Conservation (phyloP, 2,113 vertebrate species). For the Bambusicola thoracicus region DNA sequence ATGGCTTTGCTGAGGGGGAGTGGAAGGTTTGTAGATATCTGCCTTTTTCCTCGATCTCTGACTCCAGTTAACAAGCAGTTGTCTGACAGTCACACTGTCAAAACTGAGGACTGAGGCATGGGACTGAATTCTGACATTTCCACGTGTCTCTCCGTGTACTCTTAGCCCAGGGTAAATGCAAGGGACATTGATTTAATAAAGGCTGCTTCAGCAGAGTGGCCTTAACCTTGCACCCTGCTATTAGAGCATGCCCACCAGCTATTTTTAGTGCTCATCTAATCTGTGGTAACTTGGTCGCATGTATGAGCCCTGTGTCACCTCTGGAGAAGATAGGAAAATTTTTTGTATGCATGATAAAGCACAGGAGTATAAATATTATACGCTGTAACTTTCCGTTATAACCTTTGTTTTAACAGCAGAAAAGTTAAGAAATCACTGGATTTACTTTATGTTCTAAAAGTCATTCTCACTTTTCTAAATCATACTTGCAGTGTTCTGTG, state of each 20-base stretch:
- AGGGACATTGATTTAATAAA: neutral
- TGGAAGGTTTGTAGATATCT: neutral
- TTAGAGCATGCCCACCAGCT: neutral
- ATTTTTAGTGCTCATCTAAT: neutral
- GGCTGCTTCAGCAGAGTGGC: neutral
- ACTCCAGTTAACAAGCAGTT: neutral
- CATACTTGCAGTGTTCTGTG: neutral
- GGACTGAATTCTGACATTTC: neutral
- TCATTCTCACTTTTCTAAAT: neutral
- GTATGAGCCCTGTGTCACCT: neutral
- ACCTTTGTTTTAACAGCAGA: neutral
- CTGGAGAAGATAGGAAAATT: neutral
- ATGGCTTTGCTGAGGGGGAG: neutral
- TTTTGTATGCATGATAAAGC: fast-evolving
- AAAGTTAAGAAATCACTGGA: neutral
- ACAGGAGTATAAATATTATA: neutral
- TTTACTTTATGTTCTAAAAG: neutral
- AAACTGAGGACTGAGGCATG: neutral
- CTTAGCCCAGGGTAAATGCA: neutral
- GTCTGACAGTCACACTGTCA: neutral
- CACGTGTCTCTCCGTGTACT: neutral
- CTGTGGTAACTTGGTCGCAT: neutral
- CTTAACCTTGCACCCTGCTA: neutral
- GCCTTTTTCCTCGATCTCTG: neutral
- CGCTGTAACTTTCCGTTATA: neutral